phyloP scores from a whole-genome alignment of 2,888 invertebrate species.

The Spodoptera picta region DNA sequence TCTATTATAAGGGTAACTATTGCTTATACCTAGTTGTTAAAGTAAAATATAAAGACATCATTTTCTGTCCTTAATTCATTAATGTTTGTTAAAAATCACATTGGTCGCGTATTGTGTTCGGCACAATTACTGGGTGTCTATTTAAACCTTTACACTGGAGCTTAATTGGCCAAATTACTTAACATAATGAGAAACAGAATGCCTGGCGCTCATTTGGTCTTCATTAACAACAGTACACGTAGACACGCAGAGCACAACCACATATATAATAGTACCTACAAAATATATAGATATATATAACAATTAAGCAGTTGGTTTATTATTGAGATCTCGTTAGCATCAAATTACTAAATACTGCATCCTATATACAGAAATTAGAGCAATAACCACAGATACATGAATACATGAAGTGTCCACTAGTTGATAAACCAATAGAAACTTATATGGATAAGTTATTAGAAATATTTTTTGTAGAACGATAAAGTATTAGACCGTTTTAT shows the following conservation, averaged over 20 bases:
- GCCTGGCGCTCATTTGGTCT: conserved; percentile 29
- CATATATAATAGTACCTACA: neutral
- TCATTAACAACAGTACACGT: conserved; percentile 13
- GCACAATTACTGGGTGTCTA: neutral
- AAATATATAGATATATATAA: neutral
- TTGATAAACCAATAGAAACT: too few relatives aligned
- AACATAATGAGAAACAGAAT: conserved; percentile 28
- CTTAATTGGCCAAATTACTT: conserved; percentile 39
- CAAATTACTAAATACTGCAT: conserved; percentile 2
- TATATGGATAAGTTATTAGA: too few relatives aligned
- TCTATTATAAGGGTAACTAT: too few relatives aligned
- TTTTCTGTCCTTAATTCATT: neutral
- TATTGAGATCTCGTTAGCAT: neutral
- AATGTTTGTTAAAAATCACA: conserved; percentile 1
- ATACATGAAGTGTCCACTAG: neutral
- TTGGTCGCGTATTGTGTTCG: neutral
- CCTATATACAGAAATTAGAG: conserved; percentile 1
- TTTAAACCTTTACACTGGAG: neutral
- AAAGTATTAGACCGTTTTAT: neutral
- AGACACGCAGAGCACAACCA: neutral
- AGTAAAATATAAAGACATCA: too few relatives aligned
- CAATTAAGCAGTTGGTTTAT: neutral
- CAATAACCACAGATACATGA: conserved; percentile 1
- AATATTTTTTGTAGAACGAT: neutral
- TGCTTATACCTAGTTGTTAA: too few relatives aligned